A percentile compares a stretch with the other conserved stretches of the same genome.
Evolutionary conservation across 2,113 vertebrate species (phyloP).

Genomic region (Apistogramma diplotaenia): DNA sequence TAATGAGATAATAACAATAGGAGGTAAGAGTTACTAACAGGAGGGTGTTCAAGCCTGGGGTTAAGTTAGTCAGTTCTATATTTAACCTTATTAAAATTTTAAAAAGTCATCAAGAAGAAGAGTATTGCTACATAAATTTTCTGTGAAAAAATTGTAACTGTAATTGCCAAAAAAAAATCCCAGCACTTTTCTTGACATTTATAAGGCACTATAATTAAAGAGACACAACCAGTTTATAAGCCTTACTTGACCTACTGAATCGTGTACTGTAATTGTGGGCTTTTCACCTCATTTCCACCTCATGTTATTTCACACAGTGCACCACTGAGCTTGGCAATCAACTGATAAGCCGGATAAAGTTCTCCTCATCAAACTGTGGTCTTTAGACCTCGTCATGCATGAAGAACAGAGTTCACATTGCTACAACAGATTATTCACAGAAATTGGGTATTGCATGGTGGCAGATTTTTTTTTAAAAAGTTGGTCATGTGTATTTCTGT

Average conservation of each 20-base stretch:
- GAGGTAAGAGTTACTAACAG: not conserved
- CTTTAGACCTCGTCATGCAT: slow-evolving; percentile 11
- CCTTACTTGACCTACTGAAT: slow-evolving; percentile 26
- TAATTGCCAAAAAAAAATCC: not conserved
- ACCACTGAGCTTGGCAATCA: slow-evolving; percentile 3
- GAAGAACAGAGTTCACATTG: not conserved
- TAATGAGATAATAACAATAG: not conserved
- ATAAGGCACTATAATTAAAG: not conserved
- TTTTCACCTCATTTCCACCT: not conserved
- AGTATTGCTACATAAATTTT: not conserved
- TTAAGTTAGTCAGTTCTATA: not conserved
- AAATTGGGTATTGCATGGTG: not conserved
- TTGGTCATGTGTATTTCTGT: not conserved
- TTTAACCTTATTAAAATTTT: not conserved
- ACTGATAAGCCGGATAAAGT: slow-evolving; percentile 39
- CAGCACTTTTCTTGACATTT: not conserved
- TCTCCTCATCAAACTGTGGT: slow-evolving; percentile 27
- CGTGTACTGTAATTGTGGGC: slow-evolving; percentile 29
- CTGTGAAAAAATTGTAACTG: not conserved
- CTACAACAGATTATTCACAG: not conserved
- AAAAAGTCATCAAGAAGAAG: not conserved
- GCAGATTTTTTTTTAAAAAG: not conserved
- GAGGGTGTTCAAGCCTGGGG: not conserved
- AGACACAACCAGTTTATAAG: not conserved
- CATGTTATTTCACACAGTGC: not conserved